Evolutionary conservation across 2,797 vertebrate species (phyloP), one percentile per base, ranked within the genome.

Genomic region (Euphonia xanthogaster): DNA sequence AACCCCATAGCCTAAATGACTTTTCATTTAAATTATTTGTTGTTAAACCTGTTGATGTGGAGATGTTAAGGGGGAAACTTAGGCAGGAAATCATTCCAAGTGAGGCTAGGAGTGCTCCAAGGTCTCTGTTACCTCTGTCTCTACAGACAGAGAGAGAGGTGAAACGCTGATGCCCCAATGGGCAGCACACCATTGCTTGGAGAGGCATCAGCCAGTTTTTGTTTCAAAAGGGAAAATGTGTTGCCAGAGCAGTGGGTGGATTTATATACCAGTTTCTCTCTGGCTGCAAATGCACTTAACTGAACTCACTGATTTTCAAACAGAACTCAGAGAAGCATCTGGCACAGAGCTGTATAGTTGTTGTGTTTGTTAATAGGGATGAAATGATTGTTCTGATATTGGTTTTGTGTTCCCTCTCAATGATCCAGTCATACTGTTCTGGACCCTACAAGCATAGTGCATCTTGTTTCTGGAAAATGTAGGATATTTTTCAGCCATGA

Each of bases 161-260:
- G 39, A 42, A 40, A 70, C 81, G 27, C 51, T 65, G 39, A 13
- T 88, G 33, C 42, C 37, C 40, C 44, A 33, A 0, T 22, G 33
- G 39, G 22, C 37, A 80, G 21, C 1, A 1, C 22, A 42, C 7
- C 1, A 0, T 40, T 63, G 11, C 58, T 23, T 55, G 40, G 28
- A n/a, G 62, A 61, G 16, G 12, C n/a, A 54, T 47, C 1, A 1
- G 5, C 31, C 23, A 44, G 31, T 21, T 31, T 76, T 66, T 51
- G 17, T 55, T 75, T 73, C 44, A 6, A 6, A 63, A 88, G 10
- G 31, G 19, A 39, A 66, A 40, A 24, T 50, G 22, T 37, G 27
- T 54, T 82, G 15, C 48, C 10, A 48, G 24, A 82, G 63, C 23
- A 21, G 47, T 63, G 31, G 16, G 24, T 61, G 35, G 12, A 27